Evolutionary conservation across 2,797 vertebrate genomes (phyloP).

Genomic region (Geotrypetes seraphini): DNA sequence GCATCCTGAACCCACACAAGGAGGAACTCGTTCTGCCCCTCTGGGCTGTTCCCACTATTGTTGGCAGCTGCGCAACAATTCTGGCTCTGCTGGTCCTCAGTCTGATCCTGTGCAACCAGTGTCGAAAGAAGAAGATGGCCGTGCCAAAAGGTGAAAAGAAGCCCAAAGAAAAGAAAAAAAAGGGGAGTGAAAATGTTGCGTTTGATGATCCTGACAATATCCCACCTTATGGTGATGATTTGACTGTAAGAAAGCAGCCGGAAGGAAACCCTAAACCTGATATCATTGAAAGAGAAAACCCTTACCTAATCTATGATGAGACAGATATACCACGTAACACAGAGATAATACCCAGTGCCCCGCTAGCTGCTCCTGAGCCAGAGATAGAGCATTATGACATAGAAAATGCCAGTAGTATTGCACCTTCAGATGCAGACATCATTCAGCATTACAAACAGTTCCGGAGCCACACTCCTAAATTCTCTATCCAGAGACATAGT

Average conservation of each 20-base stretch:
- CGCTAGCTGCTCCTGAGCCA: slow-evolving; percentile 68
- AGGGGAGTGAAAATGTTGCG: slow-evolving; percentile 90
- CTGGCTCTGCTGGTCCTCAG: slow-evolving; percentile 85
- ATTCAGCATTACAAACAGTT: slow-evolving; percentile 97
- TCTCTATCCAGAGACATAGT: slow-evolving; percentile 94
- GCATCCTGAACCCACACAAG: slow-evolving; percentile 43
- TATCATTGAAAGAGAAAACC: slow-evolving; percentile 94
- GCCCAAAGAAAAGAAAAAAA: slow-evolving; percentile 90
- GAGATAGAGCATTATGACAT: slow-evolving; percentile 97
- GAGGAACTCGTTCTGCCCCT: slow-evolving; percentile 75
- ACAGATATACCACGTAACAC: slow-evolving; percentile 75
- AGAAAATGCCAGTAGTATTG: slow-evolving; percentile 95
- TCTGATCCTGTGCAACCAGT: slow-evolving; percentile 90
- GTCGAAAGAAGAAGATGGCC: slow-evolving; percentile 69
- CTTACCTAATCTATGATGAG: slow-evolving; percentile 92
- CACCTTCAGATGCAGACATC: slow-evolving; percentile 90
- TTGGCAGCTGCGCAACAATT: slow-evolving; percentile 82
- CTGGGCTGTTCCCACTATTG: slow-evolving; percentile 92
- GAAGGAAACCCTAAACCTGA: slow-evolving; percentile 96
- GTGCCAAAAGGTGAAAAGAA: slow-evolving; percentile 82
- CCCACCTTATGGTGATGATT: slow-evolving; percentile 84
- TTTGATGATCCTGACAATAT: slow-evolving; percentile 93
- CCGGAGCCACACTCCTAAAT: slow-evolving; percentile 90
- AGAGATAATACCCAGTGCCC: slow-evolving; percentile 84
- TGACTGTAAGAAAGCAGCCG: slow-evolving; percentile 90